Conservation (phyloP, 2,797 vertebrate genomes). For the Lepilemur septentrionalis region DNA sequence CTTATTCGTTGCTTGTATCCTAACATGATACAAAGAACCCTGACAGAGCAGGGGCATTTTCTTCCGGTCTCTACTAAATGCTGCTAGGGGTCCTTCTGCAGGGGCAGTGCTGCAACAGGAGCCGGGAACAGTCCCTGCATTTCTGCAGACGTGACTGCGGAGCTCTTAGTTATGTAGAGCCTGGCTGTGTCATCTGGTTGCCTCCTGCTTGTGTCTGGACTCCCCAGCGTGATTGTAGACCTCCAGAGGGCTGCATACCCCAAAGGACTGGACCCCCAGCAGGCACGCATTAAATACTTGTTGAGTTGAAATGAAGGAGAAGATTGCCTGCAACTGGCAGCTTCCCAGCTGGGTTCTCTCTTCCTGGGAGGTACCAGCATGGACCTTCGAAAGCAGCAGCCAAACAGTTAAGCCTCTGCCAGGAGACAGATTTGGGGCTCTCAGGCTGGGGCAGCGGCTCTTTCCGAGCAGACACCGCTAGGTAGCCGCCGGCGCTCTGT, state of each 20-base stretch:
- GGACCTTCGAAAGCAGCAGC: not conserved
- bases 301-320: constrained; percentile 67
- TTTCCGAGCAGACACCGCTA: not conserved
- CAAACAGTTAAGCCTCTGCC: constrained; percentile 6
- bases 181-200: not conserved
- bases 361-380: constrained; percentile 59
- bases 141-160: not conserved
- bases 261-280: constrained; percentile 49
- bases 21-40: not conserved
- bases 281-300: constrained; percentile 30
- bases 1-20: not conserved
- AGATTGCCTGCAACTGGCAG: constrained; percentile 51
- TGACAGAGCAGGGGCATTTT: accelerated
- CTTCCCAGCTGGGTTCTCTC: constrained; percentile 52
- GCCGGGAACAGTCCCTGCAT: not conserved
- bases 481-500: not conserved
- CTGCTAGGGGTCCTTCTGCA: not conserved
- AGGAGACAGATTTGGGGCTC: constrained; percentile 26
- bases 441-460: not conserved
- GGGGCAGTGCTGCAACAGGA: not conserved
- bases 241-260: constrained; percentile 42
- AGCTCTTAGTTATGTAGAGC: not conserved
- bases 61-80: not conserved
- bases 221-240: constrained; percentile 30
- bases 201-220: constrained; percentile 52